phyloP scores from a whole-genome alignment of 2,113 vertebrate species.

The Dipodomys merriami region DNA sequence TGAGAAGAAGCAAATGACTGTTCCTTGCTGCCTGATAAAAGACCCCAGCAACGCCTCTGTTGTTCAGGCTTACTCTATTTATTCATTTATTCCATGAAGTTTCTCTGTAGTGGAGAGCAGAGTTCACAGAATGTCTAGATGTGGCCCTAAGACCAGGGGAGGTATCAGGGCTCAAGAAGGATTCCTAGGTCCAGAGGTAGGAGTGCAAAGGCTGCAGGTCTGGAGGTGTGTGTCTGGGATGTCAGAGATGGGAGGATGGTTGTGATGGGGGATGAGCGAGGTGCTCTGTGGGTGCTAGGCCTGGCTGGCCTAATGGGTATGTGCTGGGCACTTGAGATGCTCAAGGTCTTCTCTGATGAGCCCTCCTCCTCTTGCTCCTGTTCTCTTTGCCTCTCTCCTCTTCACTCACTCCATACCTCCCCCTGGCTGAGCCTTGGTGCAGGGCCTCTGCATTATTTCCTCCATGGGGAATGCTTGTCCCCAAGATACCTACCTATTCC shows the following conservation, averaged over 20 bases:
- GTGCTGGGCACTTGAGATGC: not conserved
- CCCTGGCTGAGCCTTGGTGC: no score
- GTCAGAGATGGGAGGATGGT: not conserved
- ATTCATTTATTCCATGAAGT: fast-evolving
- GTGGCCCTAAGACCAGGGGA: not conserved
- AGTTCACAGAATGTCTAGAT: not conserved
- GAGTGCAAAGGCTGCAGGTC: not conserved
- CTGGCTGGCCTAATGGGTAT: fast-evolving
- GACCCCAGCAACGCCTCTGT: not conserved
- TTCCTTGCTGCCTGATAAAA: no score
- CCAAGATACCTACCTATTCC: fast-evolving
- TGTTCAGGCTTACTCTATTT: not conserved
- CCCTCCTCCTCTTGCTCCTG: fast-evolving
- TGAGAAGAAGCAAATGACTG: not conserved
- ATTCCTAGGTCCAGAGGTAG: not conserved
- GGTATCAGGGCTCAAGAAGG: not conserved
- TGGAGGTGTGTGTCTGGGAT: not conserved
- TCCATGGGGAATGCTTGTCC: not conserved
- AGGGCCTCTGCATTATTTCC: no score
- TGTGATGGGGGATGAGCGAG: not conserved
- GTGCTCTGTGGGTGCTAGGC: not conserved
- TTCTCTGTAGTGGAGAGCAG: fast-evolving
- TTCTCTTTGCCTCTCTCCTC: not conserved
- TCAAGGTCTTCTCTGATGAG: not conserved
- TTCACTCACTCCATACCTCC: not conserved